These are phyloP conservation scores for Malachius bipustulatus DNA, from an alignment of 2,888 invertebrate genomes.

Conservation along the genomic window DNA sequence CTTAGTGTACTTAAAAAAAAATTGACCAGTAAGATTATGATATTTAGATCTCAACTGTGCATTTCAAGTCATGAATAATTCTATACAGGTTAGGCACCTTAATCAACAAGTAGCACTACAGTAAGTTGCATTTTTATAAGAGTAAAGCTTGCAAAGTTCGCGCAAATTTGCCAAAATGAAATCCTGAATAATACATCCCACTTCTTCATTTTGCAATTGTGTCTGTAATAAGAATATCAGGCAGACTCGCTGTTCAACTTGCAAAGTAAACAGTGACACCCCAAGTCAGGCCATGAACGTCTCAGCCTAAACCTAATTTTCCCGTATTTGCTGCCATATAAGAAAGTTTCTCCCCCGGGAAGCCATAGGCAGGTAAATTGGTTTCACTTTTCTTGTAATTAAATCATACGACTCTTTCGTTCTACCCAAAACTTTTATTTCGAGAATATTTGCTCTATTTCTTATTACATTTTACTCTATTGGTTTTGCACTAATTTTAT, in stretches of 20 bases:
- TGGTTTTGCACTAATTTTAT: too few species aligned
- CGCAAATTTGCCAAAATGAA: constrained; percentile 22
- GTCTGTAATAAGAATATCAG: constrained; percentile 20
- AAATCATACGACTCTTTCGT: constrained; percentile 19
- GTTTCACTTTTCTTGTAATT: constrained; percentile 25
- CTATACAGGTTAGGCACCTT: too few species aligned
- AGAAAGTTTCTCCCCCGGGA: constrained; percentile 30
- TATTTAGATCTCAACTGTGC: too few species aligned
- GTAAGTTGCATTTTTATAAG: too few species aligned
- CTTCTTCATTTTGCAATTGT: constrained; percentile 23
- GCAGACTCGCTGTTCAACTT: constrained; percentile 20
- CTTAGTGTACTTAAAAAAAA: too few species aligned
- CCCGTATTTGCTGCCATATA: constrained; percentile 30
- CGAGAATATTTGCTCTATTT: too few species aligned
- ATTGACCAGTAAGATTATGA: too few species aligned
- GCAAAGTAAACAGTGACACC: constrained; percentile 23
- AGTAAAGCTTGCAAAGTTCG: too few species aligned
- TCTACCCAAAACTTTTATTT: too few species aligned
- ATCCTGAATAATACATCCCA: constrained; percentile 27
- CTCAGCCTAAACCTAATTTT: constrained; percentile 31
- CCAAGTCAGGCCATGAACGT: constrained; percentile 18
- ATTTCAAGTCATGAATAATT: too few species aligned
- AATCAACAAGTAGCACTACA: too few species aligned
- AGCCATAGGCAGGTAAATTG: constrained; percentile 30
- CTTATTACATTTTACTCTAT: too few species aligned